phyloP scores from a whole-genome alignment of 2,113 vertebrate genomes.

The Caretta caretta region DNA sequence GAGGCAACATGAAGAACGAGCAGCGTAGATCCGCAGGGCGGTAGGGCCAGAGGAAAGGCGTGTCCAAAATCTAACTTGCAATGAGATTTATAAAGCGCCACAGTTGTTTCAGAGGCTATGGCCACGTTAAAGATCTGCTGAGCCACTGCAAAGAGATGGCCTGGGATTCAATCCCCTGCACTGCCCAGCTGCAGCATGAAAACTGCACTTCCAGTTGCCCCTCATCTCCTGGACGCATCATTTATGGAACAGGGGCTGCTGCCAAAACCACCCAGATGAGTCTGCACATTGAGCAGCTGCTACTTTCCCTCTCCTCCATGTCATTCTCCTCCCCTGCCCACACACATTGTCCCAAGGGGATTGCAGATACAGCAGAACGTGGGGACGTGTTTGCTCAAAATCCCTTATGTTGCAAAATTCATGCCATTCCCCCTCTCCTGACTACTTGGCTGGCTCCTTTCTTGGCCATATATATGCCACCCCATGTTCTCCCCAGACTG shows the following conservation, averaged over 20 bases:
- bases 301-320: rapidly evolving
- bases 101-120: background rate
- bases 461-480: background rate
- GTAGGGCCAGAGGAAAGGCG: background rate
- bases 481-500: background rate
- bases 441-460: background rate
- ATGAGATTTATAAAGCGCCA: background rate
- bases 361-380: background rate
- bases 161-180: background rate
- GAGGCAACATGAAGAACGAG: background rate
- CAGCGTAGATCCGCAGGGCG: rapidly evolving
- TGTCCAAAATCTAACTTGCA: background rate
- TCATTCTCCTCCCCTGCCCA: background rate
- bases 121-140: background rate
- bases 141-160: background rate
- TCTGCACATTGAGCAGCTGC: background rate
- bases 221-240: background rate
- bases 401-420: background rate
- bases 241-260: rapidly evolving
- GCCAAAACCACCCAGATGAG: rapidly evolving
- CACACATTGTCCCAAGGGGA: background rate
- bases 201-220: background rate
- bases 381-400: background rate
- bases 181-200: rapidly evolving
- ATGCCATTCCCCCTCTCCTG: background rate